Evolutionary conservation across 2,113 vertebrate genomes (phyloP).

Genomic region (Brachyhypopomus gauderio): DNA sequence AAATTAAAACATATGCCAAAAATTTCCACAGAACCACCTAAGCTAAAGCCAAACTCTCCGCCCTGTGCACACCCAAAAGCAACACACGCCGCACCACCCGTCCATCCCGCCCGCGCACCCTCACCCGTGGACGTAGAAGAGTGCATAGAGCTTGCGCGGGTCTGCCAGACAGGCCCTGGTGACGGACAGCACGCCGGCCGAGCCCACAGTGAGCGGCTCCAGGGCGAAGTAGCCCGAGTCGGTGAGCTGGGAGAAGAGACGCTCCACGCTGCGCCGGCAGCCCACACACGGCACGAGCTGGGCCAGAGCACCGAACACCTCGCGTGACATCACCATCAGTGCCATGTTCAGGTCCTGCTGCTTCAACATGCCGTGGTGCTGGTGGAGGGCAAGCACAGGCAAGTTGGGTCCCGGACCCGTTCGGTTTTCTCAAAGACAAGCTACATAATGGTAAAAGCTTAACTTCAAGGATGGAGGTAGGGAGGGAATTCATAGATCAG

Average conservation of each 20-base stretch:
- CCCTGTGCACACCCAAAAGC: not conserved
- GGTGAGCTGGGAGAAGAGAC: slow-evolving; percentile 92
- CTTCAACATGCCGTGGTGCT: slow-evolving; percentile 91
- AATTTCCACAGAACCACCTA: not conserved
- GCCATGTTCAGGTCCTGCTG: slow-evolving; percentile 88
- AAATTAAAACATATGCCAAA: not conserved
- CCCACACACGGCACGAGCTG: slow-evolving; percentile 95
- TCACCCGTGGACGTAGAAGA: slow-evolving; percentile 96
- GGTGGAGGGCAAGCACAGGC: slow-evolving; percentile 13
- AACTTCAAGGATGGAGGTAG: too few species aligned
- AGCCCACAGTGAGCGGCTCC: slow-evolving; percentile 89
- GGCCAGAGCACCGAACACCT: slow-evolving; percentile 87
- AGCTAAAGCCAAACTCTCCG: not conserved
- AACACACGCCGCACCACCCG: not conserved
- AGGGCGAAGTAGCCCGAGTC: slow-evolving; percentile 92
- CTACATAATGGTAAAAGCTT: not conserved
- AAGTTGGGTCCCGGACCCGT: too few species aligned
- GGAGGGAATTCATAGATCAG: too few species aligned
- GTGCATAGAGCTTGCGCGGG: slow-evolving; percentile 88
- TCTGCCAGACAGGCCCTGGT: slow-evolving; percentile 88
- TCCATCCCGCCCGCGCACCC: too few species aligned
- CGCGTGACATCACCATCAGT: slow-evolving; percentile 91
- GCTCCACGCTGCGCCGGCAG: slow-evolving; percentile 94
- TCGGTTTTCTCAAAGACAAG: not conserved
- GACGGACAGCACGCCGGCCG: slow-evolving; percentile 88